A percentile compares a stretch with the other conserved stretches of the same genome.
These are phyloP conservation scores for Aphrophora alni DNA, from an alignment of 2,888 invertebrate genomes.

Conservation along the genomic window DNA sequence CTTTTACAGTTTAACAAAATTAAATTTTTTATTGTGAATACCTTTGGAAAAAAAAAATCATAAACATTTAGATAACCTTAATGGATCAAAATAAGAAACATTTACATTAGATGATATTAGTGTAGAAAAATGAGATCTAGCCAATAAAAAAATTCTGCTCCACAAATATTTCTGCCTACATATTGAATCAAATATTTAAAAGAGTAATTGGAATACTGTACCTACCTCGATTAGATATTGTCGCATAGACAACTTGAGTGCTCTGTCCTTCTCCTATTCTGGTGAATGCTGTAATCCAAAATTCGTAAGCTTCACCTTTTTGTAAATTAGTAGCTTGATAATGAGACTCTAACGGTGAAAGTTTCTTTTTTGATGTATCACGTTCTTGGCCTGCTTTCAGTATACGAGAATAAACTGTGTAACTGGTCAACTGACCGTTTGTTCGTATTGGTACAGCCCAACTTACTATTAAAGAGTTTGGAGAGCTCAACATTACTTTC, in stretches of 20 bases:
- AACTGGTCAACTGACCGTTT: constrained; percentile 68
- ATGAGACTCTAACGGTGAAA: constrained; percentile 53
- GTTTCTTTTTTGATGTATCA: constrained; percentile 49
- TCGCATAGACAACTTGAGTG: constrained; percentile 60
- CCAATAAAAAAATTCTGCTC: too few relatives aligned
- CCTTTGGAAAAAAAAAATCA: too few relatives aligned
- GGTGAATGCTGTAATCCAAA: constrained; percentile 68
- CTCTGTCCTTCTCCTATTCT: constrained; percentile 67
- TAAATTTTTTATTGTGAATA: too few relatives aligned
- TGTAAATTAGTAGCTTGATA: constrained; percentile 63
- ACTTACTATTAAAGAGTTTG: constrained; percentile 65
- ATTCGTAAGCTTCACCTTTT: constrained; percentile 64
- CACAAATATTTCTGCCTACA: too few relatives aligned
- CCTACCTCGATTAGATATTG: constrained; percentile 45
- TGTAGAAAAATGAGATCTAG: too few relatives aligned
- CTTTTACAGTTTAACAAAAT: too few relatives aligned
- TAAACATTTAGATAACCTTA: too few relatives aligned
- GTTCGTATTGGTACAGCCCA: constrained; percentile 69
- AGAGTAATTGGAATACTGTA: background rate
- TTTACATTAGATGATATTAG: too few relatives aligned
- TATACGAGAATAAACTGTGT: constrained; percentile 61
- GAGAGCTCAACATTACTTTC: constrained; percentile 66
- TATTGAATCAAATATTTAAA: background rate
- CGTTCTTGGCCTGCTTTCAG: constrained; percentile 50
- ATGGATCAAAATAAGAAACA: too few relatives aligned